phyloP scores from a whole-genome alignment of 2,797 vertebrate genomes.

The Arnoldichthys spilopterus region DNA sequence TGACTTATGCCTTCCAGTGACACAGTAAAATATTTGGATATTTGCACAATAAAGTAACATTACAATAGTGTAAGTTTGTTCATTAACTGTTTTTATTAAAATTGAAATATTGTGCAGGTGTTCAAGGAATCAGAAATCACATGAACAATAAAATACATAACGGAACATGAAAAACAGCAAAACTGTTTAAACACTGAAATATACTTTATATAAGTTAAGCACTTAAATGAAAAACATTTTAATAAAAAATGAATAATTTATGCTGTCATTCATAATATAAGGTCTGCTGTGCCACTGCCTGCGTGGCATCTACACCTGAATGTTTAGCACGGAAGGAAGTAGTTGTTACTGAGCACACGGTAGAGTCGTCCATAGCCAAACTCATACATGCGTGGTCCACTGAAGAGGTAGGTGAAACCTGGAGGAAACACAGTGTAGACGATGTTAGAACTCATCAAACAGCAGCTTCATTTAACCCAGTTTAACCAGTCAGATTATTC shows the following conservation, averaged over 20 bases:
- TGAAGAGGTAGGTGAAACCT: conserved; percentile 39
- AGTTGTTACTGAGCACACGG: conserved; percentile 2
- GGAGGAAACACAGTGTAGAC: neutral
- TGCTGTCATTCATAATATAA: too few species aligned
- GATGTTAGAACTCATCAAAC: neutral
- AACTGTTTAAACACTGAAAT: neutral
- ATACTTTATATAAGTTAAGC: neutral
- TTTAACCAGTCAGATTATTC: neutral
- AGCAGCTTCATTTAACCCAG: neutral
- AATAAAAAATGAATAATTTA: neutral
- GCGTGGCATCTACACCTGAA: neutral
- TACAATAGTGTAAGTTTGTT: too few species aligned
- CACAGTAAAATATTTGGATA: too few species aligned
- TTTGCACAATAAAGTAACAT: too few species aligned
- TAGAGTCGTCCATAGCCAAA: conserved; percentile 8
- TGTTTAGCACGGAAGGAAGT: conserved; percentile 32
- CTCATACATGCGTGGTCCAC: neutral
- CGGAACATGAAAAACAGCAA: neutral
- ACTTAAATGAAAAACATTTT: neutral
- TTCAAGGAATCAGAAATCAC: too few species aligned
- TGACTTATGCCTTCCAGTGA: too few species aligned
- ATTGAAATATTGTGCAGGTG: too few species aligned
- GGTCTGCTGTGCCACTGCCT: neutral
- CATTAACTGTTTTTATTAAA: too few species aligned
- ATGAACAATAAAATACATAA: too few species aligned